Evolutionary conservation across 1,140 invertebrate species (phyloP), one percentile per base, ranked within the genome.

Genomic region (Scaptomyza pallida): DNA sequence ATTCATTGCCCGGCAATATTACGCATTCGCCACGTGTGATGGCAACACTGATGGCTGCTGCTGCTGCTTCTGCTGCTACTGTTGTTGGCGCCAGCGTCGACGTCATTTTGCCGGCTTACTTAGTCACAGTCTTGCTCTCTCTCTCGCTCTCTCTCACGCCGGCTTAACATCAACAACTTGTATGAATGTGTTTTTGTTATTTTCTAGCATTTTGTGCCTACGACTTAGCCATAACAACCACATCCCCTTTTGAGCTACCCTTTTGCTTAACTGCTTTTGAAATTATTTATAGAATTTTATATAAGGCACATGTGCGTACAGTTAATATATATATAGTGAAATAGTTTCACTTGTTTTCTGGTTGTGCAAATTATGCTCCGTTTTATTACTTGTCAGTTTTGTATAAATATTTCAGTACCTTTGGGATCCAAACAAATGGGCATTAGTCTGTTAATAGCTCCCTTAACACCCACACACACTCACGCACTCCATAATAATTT

Each of bases 231-330:
- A 2, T 12, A 2, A 5, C 15, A 26, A 13, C 35, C 3, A 21
- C 5, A 5, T 12, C 21, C 4, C 6, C 26, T 23, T 13, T 15
- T 2, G 30, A 26, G 5, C 23, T 5, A 43, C 16, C 16, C 13
- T 26, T 33, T n/a, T 60, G 68, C 72, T 85, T 68, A 81, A 86
- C 81, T 47, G 73, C 77, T 86, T 86, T 86, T 68, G 48, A 80
- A 86, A 81, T 88, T 86, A 86, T 86, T 86, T 86, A 86, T 86
- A 86, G 81, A 86, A 86, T 86, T 86, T 81, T 8, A 77, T 88
- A 86, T 86, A 57, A 86, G 70, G 60, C 63, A 44, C 52, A 71
- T 40, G 55, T 73, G 72, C 55, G 69, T 30, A 9, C 67, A 35
- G 30, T 55, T 68, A 64, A 19, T 30, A 17, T 43, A 16, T 9